phyloP scores from a whole-genome alignment of 2,113 vertebrate species.

The Cyphomyrus plagiostoma region DNA sequence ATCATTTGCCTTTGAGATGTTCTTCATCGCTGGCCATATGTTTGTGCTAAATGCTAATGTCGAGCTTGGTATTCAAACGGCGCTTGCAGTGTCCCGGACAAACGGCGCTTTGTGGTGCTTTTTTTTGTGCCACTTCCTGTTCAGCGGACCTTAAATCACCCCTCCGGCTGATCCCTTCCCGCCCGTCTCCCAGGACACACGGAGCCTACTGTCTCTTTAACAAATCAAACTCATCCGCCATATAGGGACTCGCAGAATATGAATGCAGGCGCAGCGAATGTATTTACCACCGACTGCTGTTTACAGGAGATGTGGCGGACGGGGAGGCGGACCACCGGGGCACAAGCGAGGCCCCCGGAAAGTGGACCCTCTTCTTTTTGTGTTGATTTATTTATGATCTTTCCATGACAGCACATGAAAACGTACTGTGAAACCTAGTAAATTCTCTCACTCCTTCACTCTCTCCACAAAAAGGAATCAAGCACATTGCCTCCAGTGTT shows the following conservation, averaged over 20 bases:
- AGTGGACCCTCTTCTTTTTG: neutral
- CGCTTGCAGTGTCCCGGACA: neutral
- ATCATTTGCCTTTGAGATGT: constrained; percentile 4
- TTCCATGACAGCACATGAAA: neutral
- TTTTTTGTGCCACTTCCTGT: neutral
- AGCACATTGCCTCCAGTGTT: neutral
- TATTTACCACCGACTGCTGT: neutral
- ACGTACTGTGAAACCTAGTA: neutral
- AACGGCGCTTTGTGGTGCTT: neutral
- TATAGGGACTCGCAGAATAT: neutral
- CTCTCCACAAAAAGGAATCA: neutral
- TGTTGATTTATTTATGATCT: neutral
- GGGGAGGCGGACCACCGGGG: neutral
- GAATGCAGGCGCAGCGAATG: neutral
- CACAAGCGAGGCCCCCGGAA: neutral
- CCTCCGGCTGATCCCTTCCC: neutral
- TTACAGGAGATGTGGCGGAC: neutral
- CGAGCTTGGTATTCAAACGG: constrained; percentile 7
- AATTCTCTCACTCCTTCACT: neutral
- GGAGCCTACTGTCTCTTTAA: neutral
- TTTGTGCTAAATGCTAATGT: constrained; percentile 14
- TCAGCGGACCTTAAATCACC: constrained; percentile 13
- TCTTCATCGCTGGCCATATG: neutral
- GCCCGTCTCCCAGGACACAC: neutral
- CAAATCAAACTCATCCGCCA: constrained; percentile 5